Base-by-base conservation (phyloP, 2,797 vertebrate species). In the Enteromius thamalakanensis region DNA sequence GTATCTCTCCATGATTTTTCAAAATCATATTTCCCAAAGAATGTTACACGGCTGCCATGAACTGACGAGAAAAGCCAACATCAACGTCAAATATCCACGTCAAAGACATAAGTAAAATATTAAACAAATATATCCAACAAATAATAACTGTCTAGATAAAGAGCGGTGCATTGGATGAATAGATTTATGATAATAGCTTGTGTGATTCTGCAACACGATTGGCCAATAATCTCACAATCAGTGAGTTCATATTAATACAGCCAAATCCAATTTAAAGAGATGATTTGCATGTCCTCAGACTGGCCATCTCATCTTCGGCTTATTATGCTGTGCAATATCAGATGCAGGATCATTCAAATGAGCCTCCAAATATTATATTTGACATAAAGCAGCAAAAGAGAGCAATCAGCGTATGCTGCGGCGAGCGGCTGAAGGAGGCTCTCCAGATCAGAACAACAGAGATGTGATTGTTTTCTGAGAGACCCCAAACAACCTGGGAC, bases 391-490 rank as follows among this genome's bases (percentile, higher is more conserved):
- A 14, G 21, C 55, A 34, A 85, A 67, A 21, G 53, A 90, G 90
- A n/a, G 29, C 88, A 92, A 92, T 93, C 90, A 91, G 72, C 49
- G 58, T 83, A 88, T 85, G 80, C 80, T 86, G 88, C 80, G 85
- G 89, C 87, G 62, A 7, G 4, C 85, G 81, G 67, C 17, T 62
- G 55, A 86, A 88, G 88, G 88, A 89, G 80, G 88, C 91, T 90
- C 92, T 92, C 26, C 89, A 92, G 90, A 91, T 85, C 84, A 88
- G 84, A 88, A 86, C 82, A 47, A 15, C 74, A 85, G 86, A 89
- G 88, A 88, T 83, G 6, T 78, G 86, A 85, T 78, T 79, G 76
- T 88, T 90, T 89, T 87, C 84, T 82, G 81, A 75, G 83, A 67
- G 81, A 40, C 8, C 40, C 8, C 40, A 40, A 40, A 40, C 40